A percentile compares a stretch with the other conserved stretches of the same genome.
Evolutionary conservation across 2,113 vertebrate species (phyloP).

Genomic region (Paraplagusia blochii): DNA sequence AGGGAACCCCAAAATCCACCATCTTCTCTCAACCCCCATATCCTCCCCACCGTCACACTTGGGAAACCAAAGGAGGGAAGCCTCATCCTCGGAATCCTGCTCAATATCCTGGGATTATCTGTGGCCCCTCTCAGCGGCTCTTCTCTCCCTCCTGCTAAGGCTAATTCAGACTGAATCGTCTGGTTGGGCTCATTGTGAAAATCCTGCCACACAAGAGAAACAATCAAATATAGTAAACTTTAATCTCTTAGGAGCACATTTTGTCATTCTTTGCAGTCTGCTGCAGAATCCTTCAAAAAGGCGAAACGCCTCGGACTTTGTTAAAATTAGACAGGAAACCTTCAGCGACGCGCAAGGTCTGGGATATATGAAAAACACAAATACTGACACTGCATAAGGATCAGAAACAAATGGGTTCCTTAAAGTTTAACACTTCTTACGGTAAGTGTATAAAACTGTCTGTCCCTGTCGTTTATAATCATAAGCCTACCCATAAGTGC

Average conservation of each 20-base stretch:
- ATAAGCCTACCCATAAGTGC: slow-evolving; percentile 4
- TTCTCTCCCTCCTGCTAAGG: slow-evolving; percentile 65
- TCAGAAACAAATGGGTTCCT: background rate
- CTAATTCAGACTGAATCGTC: slow-evolving; percentile 70
- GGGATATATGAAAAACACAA: too few relatives aligned
- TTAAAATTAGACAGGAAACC: slow-evolving; percentile 37
- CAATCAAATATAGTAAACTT: slow-evolving; percentile 79
- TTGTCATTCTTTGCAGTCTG: slow-evolving; percentile 49
- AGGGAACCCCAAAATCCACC: slow-evolving; percentile 56
- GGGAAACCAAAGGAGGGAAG: slow-evolving; percentile 78
- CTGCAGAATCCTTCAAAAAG: slow-evolving; percentile 37
- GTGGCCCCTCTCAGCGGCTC: slow-evolving; percentile 65
- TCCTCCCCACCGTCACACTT: slow-evolving; percentile 73
- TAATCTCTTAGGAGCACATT: slow-evolving; percentile 77
- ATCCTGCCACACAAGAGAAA: slow-evolving; percentile 64
- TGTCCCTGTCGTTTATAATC: slow-evolving; percentile 2
- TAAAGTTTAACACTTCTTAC: slow-evolving; percentile 37
- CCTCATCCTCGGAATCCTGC: slow-evolving; percentile 76
- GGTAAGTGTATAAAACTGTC: background rate
- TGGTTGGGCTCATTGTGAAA: slow-evolving; percentile 63
- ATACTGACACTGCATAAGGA: slow-evolving; percentile 15
- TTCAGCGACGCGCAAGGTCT: slow-evolving; percentile 31
- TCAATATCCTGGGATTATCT: slow-evolving; percentile 81
- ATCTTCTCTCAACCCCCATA: slow-evolving; percentile 25
- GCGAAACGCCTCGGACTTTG: slow-evolving; percentile 41